Conservation (phyloP, 2,888 invertebrate species). For the Protophormia terraenovae region DNA sequence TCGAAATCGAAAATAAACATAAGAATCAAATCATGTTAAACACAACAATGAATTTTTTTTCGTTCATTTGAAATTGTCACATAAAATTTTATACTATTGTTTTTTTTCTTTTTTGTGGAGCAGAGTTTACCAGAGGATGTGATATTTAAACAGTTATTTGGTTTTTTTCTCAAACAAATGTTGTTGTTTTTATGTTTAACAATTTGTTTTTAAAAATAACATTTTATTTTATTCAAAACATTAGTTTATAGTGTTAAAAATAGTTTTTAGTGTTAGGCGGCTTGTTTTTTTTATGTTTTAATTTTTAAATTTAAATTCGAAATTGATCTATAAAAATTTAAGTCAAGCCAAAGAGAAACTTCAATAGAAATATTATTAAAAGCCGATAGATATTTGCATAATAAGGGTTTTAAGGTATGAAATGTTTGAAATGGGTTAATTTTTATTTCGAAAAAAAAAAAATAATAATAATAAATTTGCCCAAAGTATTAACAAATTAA, state of each 20-base stretch:
- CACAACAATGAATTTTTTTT: neutral
- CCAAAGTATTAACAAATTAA: too few species aligned
- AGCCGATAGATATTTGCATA: neutral
- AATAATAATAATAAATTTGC: too few species aligned
- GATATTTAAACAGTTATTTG: constrained; percentile 4
- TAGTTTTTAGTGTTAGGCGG: neutral
- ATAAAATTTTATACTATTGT: constrained; percentile 9
- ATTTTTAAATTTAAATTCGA: neutral
- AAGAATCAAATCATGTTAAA: neutral
- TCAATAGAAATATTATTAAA: neutral
- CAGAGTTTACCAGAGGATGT: neutral
- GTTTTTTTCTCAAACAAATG: neutral
- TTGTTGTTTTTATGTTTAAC: constrained; percentile 11
- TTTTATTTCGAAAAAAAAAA: too few species aligned
- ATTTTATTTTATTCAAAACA: neutral
- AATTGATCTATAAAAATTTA: constrained; percentile 1
- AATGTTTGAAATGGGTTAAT: too few species aligned
- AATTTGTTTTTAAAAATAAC: neutral
- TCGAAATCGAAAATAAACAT: neutral
- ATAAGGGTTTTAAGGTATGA: too few species aligned
- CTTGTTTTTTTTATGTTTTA: neutral
- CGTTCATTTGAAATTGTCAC: constrained; percentile 10
- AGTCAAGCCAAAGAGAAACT: neutral
- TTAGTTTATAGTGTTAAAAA: neutral
- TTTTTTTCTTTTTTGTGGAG: neutral